A percentile compares a stretch with the other conserved stretches of the same genome.
Conservation (phyloP, 2,888 invertebrate genomes). For the Rhingia rostrata region DNA sequence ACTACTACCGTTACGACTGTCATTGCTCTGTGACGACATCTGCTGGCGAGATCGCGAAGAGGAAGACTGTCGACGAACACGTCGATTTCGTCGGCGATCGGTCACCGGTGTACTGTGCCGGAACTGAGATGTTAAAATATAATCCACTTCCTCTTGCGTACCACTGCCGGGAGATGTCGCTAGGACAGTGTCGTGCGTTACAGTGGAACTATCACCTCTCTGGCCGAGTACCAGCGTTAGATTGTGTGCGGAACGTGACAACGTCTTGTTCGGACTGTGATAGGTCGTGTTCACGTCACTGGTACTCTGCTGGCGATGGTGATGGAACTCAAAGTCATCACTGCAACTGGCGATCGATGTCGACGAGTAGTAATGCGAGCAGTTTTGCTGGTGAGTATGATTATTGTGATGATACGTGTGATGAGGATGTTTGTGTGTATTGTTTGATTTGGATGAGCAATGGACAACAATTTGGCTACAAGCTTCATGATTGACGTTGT, state of each 20-base stretch:
- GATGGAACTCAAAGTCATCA: constrained; percentile 69
- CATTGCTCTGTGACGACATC: constrained; percentile 56
- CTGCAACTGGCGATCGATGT: constrained; percentile 76
- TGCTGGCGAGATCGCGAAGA: constrained; percentile 73
- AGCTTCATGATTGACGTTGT: constrained; percentile 60
- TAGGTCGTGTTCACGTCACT: constrained; percentile 44
- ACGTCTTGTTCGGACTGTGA: constrained; percentile 56
- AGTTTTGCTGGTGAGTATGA: constrained; percentile 67
- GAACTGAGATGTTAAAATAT: constrained; percentile 77
- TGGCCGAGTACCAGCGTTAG: constrained; percentile 55
- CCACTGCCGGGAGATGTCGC: constrained; percentile 63
- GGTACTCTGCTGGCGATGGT: constrained; percentile 54
- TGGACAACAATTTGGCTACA: constrained; percentile 75
- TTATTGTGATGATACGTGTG: constrained; percentile 66
- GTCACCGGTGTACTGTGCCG: constrained; percentile 80
- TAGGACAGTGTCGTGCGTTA: constrained; percentile 70
- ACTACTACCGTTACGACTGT: constrained; percentile 76
- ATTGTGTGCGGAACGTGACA: constrained; percentile 67
- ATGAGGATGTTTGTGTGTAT: constrained; percentile 64
- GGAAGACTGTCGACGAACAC: constrained; percentile 64
- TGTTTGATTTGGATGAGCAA: constrained; percentile 72
- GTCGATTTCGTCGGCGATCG: constrained; percentile 76
- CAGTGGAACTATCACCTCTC: constrained; percentile 55
- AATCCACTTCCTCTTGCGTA: constrained; percentile 76
- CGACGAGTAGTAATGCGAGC: constrained; percentile 78